Conservation (phyloP, 2,888 invertebrate species). For the Protodeltote pygarga region DNA sequence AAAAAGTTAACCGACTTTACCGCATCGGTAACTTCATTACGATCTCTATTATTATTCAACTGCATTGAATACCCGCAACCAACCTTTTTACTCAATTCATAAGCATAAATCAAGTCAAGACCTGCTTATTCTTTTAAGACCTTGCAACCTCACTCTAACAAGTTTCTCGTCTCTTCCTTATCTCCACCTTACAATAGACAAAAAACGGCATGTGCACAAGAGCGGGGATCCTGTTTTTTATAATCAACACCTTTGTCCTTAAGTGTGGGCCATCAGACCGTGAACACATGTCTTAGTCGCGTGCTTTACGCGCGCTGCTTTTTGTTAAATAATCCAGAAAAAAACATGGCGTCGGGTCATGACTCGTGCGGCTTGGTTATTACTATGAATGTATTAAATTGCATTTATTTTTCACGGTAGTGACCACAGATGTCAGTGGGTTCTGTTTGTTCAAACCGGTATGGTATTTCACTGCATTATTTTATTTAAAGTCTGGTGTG, state of each 20-base stretch:
- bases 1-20: no score
- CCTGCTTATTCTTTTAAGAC: conserved; percentile 3
- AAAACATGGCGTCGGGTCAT: conserved; percentile 24
- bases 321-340: conserved; percentile 40
- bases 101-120: conserved; percentile 12
- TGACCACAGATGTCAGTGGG: not conserved
- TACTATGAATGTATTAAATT: conserved; percentile 14
- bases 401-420: conserved; percentile 5
- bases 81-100: not conserved
- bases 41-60: no score
- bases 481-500: no score
- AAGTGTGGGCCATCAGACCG: conserved; percentile 58
- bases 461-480: no score
- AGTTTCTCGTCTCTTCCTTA: not conserved
- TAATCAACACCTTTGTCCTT: conserved; percentile 59
- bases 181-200: conserved; percentile 15
- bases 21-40: no score
- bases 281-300: conserved; percentile 65
- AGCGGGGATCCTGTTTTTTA: conserved; percentile 68
- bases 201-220: conserved; percentile 65
- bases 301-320: conserved; percentile 57
- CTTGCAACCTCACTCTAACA: conserved; percentile 7
- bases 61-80: not conserved
- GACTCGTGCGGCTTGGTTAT: conserved; percentile 25
- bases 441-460: no score